Conservation (phyloP, 2,888 invertebrate genomes). For the Ichneumoninae sp. region DNA sequence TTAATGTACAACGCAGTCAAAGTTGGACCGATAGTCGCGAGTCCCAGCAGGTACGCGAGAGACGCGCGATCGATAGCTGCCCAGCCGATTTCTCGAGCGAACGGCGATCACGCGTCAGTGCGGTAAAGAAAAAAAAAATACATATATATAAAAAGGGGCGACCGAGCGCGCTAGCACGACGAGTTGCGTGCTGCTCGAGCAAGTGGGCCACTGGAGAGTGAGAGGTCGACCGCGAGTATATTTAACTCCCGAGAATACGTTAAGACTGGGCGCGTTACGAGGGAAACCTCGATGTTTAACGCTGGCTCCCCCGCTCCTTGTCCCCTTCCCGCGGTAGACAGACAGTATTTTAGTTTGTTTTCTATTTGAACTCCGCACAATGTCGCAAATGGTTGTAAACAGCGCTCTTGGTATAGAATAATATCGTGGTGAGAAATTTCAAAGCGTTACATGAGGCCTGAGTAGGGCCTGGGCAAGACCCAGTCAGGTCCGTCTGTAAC, state of each 20-base stretch:
- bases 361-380: too few species aligned
- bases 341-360: neutral
- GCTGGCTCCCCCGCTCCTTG: slow-evolving; percentile 8
- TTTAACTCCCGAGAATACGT: slow-evolving; percentile 57
- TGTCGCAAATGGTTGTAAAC: too few species aligned
- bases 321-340: neutral
- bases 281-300: slow-evolving; percentile 40
- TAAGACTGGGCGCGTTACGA: slow-evolving; percentile 18
- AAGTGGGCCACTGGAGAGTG: slow-evolving; percentile 80
- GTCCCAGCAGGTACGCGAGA: neutral
- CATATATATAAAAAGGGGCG: neutral
- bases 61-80: slow-evolving; percentile 4
- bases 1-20: too few species aligned
- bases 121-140: neutral
- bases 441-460: too few species aligned
- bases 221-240: slow-evolving; percentile 70
- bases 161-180: slow-evolving; percentile 8
- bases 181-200: slow-evolving; percentile 65
- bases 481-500: too few species aligned
- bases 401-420: too few species aligned
- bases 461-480: too few species aligned
- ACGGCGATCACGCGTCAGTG: neutral
- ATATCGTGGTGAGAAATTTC: too few species aligned
- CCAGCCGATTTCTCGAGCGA: slow-evolving; percentile 14
- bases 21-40: too few species aligned